Base-by-base conservation (phyloP, 2,888 invertebrate species). In the Baccha elongata region DNA sequence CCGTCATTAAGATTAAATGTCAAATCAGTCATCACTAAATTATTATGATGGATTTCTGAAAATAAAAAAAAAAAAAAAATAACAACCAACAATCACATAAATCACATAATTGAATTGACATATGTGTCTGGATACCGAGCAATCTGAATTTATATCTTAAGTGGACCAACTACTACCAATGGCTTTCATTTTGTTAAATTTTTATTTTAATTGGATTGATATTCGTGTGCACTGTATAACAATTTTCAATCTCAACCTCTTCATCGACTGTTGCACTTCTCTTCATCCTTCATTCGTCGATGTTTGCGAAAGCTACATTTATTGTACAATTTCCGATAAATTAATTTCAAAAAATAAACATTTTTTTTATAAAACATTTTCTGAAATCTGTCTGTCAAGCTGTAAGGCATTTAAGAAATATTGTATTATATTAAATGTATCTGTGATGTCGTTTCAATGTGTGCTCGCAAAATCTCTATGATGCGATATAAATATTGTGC, bases 401-500 rank as follows among this genome's bases (percentile, higher is more conserved):
- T 76, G 65, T 42, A 72, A 67, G 65, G 42, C 52, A 21, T 52
- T 58, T 65, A n/a, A 50, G 1, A 26, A 26, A n/a, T n/a, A n/a
- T n/a, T n/a, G n/a, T 13, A 13, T 6, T 40, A 13, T 40, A n/a
- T 3, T 6, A 6, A 26, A 26, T 32, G 29, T 32, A 32, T 32
- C 29, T 40, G 37, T 40, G n/a, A n/a, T n/a, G 37, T 13, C 5
- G 37, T 13, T n/a, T 13, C 13, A 29, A 7, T 32, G 29, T 32
- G 29, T 32, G 29, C 17, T 17, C 19, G 21, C 26, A 23, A 32
- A 13, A 46, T 17, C 37, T 44, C 62, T 64, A 69, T 52, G 58
- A 80, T 73, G 68, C 64, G 69, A 69, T 69, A 80, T 80, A 74
- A 80, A 74, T 69, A 69, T 69, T 64, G 37, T 69, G 69, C 69